Evolutionary conservation across 2,113 vertebrate genomes (phyloP), one percentile per base, ranked within the genome.

Genomic region (Salminus brasiliensis): DNA sequence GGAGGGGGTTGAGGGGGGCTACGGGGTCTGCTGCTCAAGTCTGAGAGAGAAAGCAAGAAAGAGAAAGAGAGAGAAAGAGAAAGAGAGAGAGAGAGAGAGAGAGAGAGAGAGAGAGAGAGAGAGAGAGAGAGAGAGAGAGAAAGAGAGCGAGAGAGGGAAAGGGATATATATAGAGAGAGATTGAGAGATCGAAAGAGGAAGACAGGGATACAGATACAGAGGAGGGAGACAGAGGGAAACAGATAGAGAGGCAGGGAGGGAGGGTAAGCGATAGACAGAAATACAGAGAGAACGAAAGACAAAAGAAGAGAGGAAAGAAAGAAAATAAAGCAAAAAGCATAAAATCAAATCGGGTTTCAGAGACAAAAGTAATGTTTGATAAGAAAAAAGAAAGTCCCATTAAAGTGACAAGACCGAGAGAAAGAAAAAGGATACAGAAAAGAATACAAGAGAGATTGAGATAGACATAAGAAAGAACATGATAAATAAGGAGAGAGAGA

Each of bases 21-120:
- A 93, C 89, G 92, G 92, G 92, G 92, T 93, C 92, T 91, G 91
- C 88, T 94, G 92, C 88, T 91, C 91, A 92, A 92, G 91, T 93
- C 93, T 94, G 85, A 41, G 63, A 2, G 70, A 41, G 74, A 65
- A 41, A 85, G 34, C 62, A 45, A 74, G 36, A 39, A 10, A 65
- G 49, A 70, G 36, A 78, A 27, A 57, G 27, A 67, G 39, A 72
- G 47, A 60, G 74, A 32, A 27, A 18, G 68, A 49, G 49, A 79
- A 23, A 53, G 15, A 72, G 49, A 74, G 43, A 80, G 23, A 60
- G 32, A 82, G 74, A 71, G 49, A 43, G 2, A 74, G 29, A 29
- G 25, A 60, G 15, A 41, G 9, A 34, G n/a, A 13, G 23, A 41
- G 30, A 36, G 60, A 57, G n/a, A 53, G 47, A 25, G n/a, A 7